Evolutionary conservation across 2,888 invertebrate species (phyloP).

Genomic region (Plagodis pulveraria): DNA sequence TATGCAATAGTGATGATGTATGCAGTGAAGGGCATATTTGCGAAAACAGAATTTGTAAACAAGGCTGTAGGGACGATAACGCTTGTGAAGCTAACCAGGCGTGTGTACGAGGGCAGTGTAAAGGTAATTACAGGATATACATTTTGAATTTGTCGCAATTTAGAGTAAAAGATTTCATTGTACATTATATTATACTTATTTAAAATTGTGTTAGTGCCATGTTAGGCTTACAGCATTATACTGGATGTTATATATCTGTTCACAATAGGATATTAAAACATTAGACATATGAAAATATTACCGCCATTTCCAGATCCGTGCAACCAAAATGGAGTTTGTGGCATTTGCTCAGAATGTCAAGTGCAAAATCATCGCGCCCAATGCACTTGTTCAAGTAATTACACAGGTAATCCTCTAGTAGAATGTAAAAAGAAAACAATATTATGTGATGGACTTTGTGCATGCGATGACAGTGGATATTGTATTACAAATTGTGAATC

Average conservation of each 20-base stretch:
- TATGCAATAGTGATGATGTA: constrained; percentile 94
- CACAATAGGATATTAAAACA: too few relatives aligned
- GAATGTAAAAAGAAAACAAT: constrained; percentile 90
- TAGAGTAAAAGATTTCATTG: too few relatives aligned
- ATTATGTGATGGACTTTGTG: constrained; percentile 90
- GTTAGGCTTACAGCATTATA: too few relatives aligned
- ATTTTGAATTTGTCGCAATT: too few relatives aligned
- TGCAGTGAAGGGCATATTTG: constrained; percentile 94
- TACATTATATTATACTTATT: too few relatives aligned
- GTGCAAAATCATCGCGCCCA: constrained; percentile 94
- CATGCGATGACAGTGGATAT: constrained; percentile 92
- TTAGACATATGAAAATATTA: too few relatives aligned
- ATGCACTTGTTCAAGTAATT: constrained; percentile 93
- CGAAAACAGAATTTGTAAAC: constrained; percentile 93
- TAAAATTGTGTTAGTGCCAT: too few relatives aligned
- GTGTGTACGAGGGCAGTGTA: constrained; percentile 93
- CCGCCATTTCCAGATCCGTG: constrained; percentile 88
- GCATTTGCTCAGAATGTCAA: constrained; percentile 92
- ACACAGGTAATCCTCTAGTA: constrained; percentile 92
- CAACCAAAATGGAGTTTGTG: constrained; percentile 89
- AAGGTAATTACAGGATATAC: constrained; percentile 75
- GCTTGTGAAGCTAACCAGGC: constrained; percentile 90
- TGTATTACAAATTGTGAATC: constrained; percentile 89
- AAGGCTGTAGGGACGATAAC: constrained; percentile 94
- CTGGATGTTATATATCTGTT: too few relatives aligned